Evolutionary conservation across 1,140 invertebrate genomes (phyloP).

Genomic region (Panonychus citri): DNA sequence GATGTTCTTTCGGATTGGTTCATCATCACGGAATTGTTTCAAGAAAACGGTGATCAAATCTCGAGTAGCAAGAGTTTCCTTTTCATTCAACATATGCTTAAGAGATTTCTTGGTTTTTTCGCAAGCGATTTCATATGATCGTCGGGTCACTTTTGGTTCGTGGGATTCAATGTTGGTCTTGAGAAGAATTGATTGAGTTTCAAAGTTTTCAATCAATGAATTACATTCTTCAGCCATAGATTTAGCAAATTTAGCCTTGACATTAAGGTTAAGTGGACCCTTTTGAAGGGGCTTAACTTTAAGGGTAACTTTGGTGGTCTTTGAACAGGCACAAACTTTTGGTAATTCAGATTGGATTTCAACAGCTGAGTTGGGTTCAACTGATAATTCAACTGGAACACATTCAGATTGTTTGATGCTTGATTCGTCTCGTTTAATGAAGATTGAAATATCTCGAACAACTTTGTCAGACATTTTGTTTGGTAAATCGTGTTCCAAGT

Average conservation of each 20-base stretch:
- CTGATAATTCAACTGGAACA: not conserved
- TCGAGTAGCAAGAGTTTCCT: no score
- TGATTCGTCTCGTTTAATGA: not conserved
- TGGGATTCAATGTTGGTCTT: no score
- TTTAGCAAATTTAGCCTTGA: not conserved
- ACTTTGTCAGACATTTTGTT: not conserved
- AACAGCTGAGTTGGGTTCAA: not conserved
- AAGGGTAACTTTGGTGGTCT: not conserved
- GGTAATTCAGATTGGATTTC: not conserved
- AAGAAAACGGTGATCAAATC: no score
- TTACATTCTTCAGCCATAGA: not conserved
- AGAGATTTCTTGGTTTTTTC: no score
- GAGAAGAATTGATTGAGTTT: no score
- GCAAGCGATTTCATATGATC: no score
- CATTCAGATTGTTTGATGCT: not conserved
- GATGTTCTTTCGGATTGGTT: no score
- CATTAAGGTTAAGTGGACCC: not conserved
- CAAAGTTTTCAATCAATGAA: not conserved
- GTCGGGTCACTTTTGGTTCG: no score
- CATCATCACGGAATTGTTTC: no score
- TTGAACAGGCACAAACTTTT: not conserved
- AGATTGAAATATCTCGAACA: not conserved
- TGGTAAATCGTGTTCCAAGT: not conserved
- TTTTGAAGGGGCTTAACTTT: not conserved
- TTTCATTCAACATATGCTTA: no score